These are phyloP conservation scores for Halcyon smyrnensis DNA, from an alignment of 2,797 vertebrate genomes.

Conservation along the genomic window DNA sequence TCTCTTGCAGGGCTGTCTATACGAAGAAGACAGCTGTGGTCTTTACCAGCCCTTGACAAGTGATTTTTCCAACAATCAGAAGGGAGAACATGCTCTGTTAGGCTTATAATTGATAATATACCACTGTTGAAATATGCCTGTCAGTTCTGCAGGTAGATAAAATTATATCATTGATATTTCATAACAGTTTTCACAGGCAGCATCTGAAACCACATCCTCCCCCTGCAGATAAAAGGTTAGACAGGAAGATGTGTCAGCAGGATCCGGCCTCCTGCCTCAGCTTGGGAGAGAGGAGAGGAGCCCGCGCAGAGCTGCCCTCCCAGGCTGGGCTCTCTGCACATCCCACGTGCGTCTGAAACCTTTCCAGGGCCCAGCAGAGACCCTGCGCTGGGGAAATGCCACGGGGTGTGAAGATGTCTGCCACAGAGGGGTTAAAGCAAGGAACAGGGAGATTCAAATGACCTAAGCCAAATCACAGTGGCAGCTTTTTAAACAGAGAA, in stretches of 20 bases:
- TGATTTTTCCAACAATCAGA: conserved; percentile 60
- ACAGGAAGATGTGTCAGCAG: neutral
- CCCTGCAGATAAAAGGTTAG: neutral
- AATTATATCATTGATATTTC: conserved; percentile 41
- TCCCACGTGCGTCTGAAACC: fast-evolving
- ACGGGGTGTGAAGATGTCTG: neutral
- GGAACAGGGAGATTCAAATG: neutral
- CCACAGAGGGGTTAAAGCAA: neutral
- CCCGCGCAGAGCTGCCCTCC: neutral
- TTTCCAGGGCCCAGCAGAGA: neutral
- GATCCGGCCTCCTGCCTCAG: neutral
- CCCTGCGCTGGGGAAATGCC: fast-evolving
- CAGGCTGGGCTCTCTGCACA: neutral
- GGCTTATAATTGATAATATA: conserved; percentile 71
- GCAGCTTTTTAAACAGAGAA: neutral
- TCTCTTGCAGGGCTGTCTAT: conserved; percentile 2
- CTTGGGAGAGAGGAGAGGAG: neutral
- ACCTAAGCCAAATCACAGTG: neutral
- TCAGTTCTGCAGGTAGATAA: conserved; percentile 41
- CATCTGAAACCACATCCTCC: neutral
- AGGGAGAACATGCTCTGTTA: conserved; percentile 58
- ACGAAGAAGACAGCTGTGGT: conserved; percentile 42
- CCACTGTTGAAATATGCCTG: conserved; percentile 49
- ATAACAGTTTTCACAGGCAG: conserved; percentile 1
- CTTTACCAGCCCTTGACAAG: conserved; percentile 61